Evolutionary conservation across 2,888 invertebrate species (phyloP), one percentile per base, ranked within the genome.

Genomic region (Selenia dentaria): DNA sequence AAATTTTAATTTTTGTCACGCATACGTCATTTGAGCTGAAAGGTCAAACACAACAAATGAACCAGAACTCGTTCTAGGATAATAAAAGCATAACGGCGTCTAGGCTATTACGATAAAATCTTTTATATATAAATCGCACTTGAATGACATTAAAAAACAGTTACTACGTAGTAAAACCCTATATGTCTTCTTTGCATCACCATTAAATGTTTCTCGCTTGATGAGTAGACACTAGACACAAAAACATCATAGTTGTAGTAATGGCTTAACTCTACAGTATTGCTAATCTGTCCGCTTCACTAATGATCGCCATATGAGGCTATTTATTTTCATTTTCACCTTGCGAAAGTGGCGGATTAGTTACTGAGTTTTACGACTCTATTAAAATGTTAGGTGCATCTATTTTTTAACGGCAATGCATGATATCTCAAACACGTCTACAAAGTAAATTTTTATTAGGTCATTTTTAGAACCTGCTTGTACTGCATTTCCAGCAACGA

Each of bases 61-160:
- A 10, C 24, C 26, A 14, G 13, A 22, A 11, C 31, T 8, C 9
- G 35, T 36, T 27, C 32, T 24, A 11, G 9, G 28, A 33, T 12
- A 48, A 40, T 40, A 27, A 57, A 56, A 53, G 53, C 31, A 20
- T 68, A 72, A 72, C 70, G 66, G 67, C 63, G 58, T 52, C 51
- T 56, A 62, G 64, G 62, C 59, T 63, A 54, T 63, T 49, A 57
- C 46, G 64, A 75, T 71, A 62, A 66, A 64, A 76, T 76, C 69
- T 67, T 31, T 56, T 63, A 69, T 69, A 70, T 64, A 33, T 35
- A 42, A 50, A 38, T 36, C 61, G 62, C 65, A 74, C 69, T 70
- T 68, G 59, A 63, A 64, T 61, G 66, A 67, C 71, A 68, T 68
- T 67, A 67, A 57, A 22, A 60, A 64, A 76, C 72, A 74, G 79